Conservation (phyloP, 2,888 invertebrate species). For the Philonicus albiceps region DNA sequence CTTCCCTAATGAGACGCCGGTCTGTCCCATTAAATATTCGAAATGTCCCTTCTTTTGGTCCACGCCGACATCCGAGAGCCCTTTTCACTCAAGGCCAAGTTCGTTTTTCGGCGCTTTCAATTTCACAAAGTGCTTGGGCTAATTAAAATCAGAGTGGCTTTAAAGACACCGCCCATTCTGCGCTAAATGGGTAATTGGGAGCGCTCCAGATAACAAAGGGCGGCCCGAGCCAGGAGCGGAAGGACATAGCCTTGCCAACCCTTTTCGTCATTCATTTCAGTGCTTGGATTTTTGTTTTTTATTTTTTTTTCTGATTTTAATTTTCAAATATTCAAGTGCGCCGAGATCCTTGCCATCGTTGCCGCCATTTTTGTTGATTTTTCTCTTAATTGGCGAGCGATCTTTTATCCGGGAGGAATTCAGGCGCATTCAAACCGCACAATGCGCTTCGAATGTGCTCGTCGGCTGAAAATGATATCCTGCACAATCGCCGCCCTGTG, state of each 20-base stretch:
- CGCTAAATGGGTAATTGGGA: slow-evolving; percentile 3
- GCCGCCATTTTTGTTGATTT: slow-evolving; percentile 31
- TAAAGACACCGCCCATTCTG: slow-evolving; percentile 28
- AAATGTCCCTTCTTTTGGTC: not conserved
- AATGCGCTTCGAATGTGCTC: not conserved
- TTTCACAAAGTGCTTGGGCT: slow-evolving; percentile 34
- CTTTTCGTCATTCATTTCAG: not conserved
- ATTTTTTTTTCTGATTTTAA: not conserved
- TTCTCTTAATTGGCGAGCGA: slow-evolving; percentile 18
- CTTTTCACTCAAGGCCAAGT: slow-evolving; percentile 13
- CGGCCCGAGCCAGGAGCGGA: no score
- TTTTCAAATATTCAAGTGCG: not conserved
- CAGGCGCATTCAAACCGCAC: not conserved
- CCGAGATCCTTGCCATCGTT: not conserved
- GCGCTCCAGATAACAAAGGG: not conserved
- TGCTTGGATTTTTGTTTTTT: not conserved
- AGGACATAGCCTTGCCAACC: not conserved
- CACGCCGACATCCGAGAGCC: not conserved
- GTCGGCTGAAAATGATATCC: slow-evolving; percentile 19
- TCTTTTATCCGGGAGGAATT: slow-evolving; percentile 9
- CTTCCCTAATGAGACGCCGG: slow-evolving; percentile 5
- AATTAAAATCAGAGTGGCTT: slow-evolving; percentile 40
- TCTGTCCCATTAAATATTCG: slow-evolving; percentile 2
- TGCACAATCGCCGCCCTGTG: not conserved
- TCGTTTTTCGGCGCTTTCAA: slow-evolving; percentile 23